Percentiles rank a stretch among this genome's conserved stretches.
Evolutionary conservation across 1,140 invertebrate genomes (phyloP).

Genomic region (Chrysomallon squamiferum): DNA sequence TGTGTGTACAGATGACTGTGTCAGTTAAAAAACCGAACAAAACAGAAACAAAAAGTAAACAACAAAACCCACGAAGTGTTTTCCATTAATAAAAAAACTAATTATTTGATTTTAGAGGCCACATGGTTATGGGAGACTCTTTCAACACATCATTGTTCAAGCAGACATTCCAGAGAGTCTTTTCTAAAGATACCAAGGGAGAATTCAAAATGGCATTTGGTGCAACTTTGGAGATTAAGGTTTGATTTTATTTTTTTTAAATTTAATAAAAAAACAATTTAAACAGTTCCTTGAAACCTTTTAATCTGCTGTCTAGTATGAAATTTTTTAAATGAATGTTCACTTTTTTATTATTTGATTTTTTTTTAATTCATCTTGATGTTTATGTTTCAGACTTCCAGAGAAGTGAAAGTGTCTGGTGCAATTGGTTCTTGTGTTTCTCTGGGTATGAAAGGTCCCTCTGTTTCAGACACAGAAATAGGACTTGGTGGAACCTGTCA

Average conservation of each 20-base stretch:
- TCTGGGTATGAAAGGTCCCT: conserved; percentile 85
- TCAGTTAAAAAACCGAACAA: too few species aligned
- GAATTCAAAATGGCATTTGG: conserved; percentile 99
- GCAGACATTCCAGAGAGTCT: conserved; percentile 98
- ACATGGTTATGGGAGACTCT: conserved; percentile 99
- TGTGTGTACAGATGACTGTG: too few species aligned
- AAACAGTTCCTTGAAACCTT: too few species aligned
- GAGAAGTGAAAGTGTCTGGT: conserved; percentile 80
- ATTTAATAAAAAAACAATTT: too few species aligned
- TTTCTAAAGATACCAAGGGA: conserved; percentile 88
- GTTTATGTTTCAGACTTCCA: conserved; percentile 66
- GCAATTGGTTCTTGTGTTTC: conserved; percentile 97
- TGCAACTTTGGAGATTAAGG: conserved; percentile 93
- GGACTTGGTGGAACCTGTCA: conserved; percentile 96
- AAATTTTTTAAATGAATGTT: too few species aligned
- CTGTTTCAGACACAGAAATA: conserved; percentile 90
- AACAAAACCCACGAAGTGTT: too few species aligned
- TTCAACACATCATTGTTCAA: conserved; percentile 99
- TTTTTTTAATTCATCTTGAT: too few species aligned
- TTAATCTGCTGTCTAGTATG: too few species aligned
- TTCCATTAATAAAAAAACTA: too few species aligned
- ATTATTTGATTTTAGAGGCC: conserved; percentile 76
- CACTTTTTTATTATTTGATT: too few species aligned
- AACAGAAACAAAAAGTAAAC: too few species aligned
- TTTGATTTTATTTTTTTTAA: conserved; percentile 26